phyloP scores from a whole-genome alignment of 64 coral and sea anemone species.

The Dendronephthya gigantea region DNA sequence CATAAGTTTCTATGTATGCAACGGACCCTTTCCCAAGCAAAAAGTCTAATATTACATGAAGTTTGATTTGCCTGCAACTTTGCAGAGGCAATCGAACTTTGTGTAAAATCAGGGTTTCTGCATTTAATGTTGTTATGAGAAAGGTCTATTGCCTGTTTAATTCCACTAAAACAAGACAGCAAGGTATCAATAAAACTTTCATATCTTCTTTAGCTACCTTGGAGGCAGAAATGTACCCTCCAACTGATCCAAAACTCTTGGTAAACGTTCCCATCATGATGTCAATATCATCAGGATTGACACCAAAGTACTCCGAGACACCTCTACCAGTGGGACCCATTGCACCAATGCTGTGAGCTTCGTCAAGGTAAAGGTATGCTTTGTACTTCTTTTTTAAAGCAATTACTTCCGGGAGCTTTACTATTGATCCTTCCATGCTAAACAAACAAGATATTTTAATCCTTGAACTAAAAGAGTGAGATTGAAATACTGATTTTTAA shows the following conservation, averaged over 20 bases:
- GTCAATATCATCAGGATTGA: slow-evolving; percentile 69
- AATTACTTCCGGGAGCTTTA: slow-evolving; percentile 65
- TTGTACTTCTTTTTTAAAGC: slow-evolving; percentile 98
- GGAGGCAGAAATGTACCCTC: slow-evolving; percentile 79
- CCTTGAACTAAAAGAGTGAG: no score
- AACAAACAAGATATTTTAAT: neutral
- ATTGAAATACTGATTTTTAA: no score
- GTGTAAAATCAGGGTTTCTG: no score
- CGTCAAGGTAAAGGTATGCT: slow-evolving; percentile 83
- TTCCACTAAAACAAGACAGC: no score
- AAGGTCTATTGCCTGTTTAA: no score
- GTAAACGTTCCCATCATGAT: slow-evolving; percentile 99
- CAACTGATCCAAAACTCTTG: slow-evolving; percentile 88
- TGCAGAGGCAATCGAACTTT: neutral
- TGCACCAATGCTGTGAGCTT: slow-evolving; percentile 95
- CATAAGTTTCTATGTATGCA: neutral
- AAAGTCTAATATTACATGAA: no score
- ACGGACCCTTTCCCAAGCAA: no score
- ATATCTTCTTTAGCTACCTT: slow-evolving; percentile 33
- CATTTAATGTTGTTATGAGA: neutral
- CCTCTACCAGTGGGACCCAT: slow-evolving; percentile 75
- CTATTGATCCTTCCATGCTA: slow-evolving; percentile 93
- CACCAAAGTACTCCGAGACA: slow-evolving; percentile 71
- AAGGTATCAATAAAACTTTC: no score
- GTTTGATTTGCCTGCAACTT: no score